Evolutionary conservation across 2,797 vertebrate species (phyloP).

Genomic region (Bufotes viridis): DNA sequence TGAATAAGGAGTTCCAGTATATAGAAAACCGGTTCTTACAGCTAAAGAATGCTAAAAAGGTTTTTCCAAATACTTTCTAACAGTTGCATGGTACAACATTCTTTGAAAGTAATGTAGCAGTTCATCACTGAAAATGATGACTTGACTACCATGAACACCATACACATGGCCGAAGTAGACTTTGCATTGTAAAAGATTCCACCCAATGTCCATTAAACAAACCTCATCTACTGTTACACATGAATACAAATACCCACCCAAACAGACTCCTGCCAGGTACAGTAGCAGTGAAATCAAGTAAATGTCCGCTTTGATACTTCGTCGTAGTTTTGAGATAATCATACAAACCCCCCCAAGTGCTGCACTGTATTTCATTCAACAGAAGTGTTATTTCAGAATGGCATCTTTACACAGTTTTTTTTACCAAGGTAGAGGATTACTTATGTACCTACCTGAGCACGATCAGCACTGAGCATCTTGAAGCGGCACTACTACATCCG

Average conservation of each 20-base stretch:
- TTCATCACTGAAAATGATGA: neutral
- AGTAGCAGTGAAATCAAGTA: constrained; percentile 63
- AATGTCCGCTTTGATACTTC: constrained; percentile 44
- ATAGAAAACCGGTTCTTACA: too few relatives aligned
- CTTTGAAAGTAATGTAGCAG: neutral
- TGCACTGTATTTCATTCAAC: constrained; percentile 97
- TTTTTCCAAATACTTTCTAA: too few relatives aligned
- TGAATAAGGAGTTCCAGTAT: too few relatives aligned
- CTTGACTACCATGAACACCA: too few relatives aligned
- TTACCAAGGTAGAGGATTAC: constrained; percentile 85
- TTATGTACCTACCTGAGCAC: constrained; percentile 95
- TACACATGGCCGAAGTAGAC: too few relatives aligned
- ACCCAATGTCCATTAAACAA: neutral
- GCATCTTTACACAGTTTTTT: constrained; percentile 81
- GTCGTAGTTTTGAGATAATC: neutral
- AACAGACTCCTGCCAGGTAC: neutral
- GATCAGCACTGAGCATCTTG: constrained; percentile 98
- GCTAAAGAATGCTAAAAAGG: too few relatives aligned
- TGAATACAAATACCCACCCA: neutral
- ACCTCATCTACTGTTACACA: neutral
- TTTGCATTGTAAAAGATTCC: neutral
- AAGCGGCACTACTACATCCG: constrained; percentile 97
- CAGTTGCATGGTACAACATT: too few relatives aligned
- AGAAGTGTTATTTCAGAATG: constrained; percentile 98
- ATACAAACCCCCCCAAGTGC: constrained; percentile 71